Base-by-base conservation (phyloP, 1,140 invertebrate genomes). In the Cydia strobilella region DNA sequence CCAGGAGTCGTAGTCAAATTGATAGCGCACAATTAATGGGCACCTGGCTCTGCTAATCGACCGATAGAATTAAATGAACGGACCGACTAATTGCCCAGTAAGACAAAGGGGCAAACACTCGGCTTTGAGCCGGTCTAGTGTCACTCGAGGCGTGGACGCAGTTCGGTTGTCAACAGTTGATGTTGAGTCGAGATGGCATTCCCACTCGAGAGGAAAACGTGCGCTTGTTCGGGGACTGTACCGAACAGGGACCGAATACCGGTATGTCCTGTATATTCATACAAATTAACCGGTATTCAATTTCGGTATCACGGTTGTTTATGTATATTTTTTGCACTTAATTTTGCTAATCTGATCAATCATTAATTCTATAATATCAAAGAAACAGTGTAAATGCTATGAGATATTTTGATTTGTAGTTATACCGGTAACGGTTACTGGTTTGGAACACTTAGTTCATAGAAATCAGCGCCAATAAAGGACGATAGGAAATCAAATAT, bases 81-180 rank as follows among this genome's bases (percentile, higher is more conserved):
- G 87, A 86, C 85, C 84, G 86, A 90, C 88, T 92, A 92, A 92
- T 92, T 92, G 90, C 81, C 88, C 80, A 78, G 86, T 89, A 91
- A 92, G 90, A 91, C 90, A 92, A 92, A 91, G 89, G 88, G 86
- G 88, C 87, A 90, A 91, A 91, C 90, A 92, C 84, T 90, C 85
- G 84, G 88, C 90, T 92, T 92, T 92, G 90, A 87, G 83, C 81
- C 82, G 74, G 84, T 90, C 89, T 88, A 90, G 90, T 90, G 88
- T 85, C 90, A 90, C 90, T 92, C 76, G 87, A 90, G 84, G 85
- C 86, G 85, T 83, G 84, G 81, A 78, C 77, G 63, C 77, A 54
- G 35, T 74, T 54, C 48, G 71, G 69, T 72, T 77, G 75, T 75
- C 65, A 76, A 74, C 79, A 75, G 77, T 82, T 82, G 80, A 80